Evolutionary conservation across 1,140 invertebrate genomes (phyloP).

Genomic region (Centruroides sculpturatus): DNA sequence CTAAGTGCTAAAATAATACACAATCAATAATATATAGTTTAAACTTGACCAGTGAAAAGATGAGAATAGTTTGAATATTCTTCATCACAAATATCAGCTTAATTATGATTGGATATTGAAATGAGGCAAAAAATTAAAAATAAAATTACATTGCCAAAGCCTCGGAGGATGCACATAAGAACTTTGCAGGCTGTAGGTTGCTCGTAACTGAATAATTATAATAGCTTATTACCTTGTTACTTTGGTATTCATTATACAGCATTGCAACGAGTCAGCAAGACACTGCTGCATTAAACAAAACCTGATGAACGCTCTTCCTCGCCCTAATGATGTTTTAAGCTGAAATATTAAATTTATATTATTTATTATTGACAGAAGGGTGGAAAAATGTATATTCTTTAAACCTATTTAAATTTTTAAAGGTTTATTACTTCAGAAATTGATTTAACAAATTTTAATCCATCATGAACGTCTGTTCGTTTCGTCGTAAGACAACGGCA

Average conservation of each 20-base stretch:
- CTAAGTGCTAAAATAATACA: no score
- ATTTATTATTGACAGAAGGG: neutral
- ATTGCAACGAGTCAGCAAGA: slow-evolving; percentile 32
- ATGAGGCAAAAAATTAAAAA: no score
- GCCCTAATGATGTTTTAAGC: slow-evolving; percentile 31
- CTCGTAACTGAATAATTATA: no score
- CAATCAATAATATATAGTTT: no score
- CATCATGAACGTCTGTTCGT: slow-evolving; percentile 28
- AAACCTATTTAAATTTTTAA: neutral
- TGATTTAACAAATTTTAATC: slow-evolving; percentile 31
- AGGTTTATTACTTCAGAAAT: slow-evolving; percentile 26
- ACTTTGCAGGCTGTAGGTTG: no score
- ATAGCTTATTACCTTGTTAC: slow-evolving; percentile 23
- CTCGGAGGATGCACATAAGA: no score
- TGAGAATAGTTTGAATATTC: no score
- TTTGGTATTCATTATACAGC: slow-evolving; percentile 27
- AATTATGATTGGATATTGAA: no score
- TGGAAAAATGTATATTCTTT: neutral
- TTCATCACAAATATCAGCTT: neutral
- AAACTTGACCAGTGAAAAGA: no score
- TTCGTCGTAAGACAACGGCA: slow-evolving; percentile 24
- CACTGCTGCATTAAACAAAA: slow-evolving; percentile 33
- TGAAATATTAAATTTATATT: slow-evolving; percentile 17
- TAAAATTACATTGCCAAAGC: no score
- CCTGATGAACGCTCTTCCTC: slow-evolving; percentile 31